Evolutionary conservation across 2,113 vertebrate genomes (phyloP), one percentile per base, ranked within the genome.

Genomic region (Astur gentilis): DNA sequence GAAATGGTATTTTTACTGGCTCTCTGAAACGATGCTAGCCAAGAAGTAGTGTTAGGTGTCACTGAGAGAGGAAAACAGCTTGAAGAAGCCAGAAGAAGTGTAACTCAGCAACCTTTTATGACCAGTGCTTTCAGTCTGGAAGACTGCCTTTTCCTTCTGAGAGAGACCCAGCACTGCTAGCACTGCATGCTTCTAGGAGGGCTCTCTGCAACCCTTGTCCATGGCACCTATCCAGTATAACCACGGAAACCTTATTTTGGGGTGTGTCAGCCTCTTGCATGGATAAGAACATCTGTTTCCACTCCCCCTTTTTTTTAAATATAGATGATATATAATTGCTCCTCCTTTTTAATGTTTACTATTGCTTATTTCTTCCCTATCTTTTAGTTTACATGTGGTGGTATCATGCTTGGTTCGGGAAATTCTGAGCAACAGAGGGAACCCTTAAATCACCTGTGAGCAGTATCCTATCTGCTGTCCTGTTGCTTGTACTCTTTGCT

Each of bases 191-290:
- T 34, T 22, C 72, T 45, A 4, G n/a, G 21, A 20, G 54, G 60
- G n/a, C 26, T 19, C 67, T 29, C 32, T 19, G 57, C 44, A 54
- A 1, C 57, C n/a, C n/a, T 36, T 7, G 4, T 16, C 40, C 2
- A 0, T 21, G 32, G 21, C 3, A 1, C 34, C 55, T 20, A 13
- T 11, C 44, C 31, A 10, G 7, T 11, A 6, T 8, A 22, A 21
- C 55, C n/a, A 8, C 40, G 23, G 16, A 29, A 42, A 32, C 6
- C 13, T 52, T 13, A 7, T 7, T 19, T 5, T 31, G 23, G 57
- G 15, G 26, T 10, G 27, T 8, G 22, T 12, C 38, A 25, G 25
- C 25, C 58, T 40, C 80, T 26, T 32, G 45, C 44, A 19, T 7
- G 29, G 44, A 8, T 17, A 17, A 36, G 13, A 75, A 25, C 21